phyloP scores from a whole-genome alignment of 2,797 vertebrate genomes.

The Hirundo rustica region DNA sequence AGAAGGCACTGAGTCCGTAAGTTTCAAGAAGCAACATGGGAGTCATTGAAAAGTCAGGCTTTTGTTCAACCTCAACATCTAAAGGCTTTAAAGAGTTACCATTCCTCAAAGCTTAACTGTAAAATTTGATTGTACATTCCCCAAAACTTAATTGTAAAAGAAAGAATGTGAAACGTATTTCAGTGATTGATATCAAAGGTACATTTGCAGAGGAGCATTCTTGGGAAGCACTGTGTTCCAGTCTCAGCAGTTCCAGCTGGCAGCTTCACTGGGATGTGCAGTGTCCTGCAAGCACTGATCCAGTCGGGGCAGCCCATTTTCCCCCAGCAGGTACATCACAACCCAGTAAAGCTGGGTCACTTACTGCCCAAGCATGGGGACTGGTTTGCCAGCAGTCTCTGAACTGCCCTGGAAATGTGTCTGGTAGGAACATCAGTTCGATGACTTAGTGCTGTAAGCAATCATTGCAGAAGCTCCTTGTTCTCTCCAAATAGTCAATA shows the following conservation, averaged over 20 bases:
- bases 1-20: neutral
- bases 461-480: neutral
- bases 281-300: fast-evolving
- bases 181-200: neutral
- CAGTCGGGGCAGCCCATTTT: neutral
- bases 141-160: neutral
- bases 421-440: neutral
- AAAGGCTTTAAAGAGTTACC: neutral
- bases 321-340: neutral
- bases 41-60: neutral
- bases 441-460: fast-evolving
- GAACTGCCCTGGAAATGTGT: neutral
- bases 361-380: neutral
- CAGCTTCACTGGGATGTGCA: neutral
- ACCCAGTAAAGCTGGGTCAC: neutral
- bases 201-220: neutral
- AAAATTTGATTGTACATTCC: neutral
- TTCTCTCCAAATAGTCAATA: neutral
- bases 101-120: neutral
- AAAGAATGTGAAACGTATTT: fast-evolving
- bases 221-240: neutral
- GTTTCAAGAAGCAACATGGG: neutral
- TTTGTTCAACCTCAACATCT: neutral
- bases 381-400: neutral
- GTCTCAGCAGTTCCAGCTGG: neutral